Base-by-base conservation (phyloP, 2,888 invertebrate genomes). In the Caenorhabditis macrosperma region DNA sequence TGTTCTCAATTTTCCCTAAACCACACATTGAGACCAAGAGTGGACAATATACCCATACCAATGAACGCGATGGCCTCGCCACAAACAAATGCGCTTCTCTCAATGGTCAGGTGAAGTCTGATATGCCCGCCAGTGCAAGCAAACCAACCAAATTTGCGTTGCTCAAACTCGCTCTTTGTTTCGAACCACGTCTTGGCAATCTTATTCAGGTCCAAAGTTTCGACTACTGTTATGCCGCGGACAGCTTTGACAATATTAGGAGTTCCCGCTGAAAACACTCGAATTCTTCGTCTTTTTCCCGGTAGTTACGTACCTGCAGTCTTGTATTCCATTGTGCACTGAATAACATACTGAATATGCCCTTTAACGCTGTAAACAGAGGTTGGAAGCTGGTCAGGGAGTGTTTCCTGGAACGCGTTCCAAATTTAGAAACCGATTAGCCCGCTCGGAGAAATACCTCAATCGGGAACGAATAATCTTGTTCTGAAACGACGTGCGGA, bases 121-220 rank as follows among this genome's bases (percentile, higher is more conserved):
- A 87, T 83, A 48, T 82, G 81, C n/a, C 87, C 87, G 17, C 87
- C 87, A 20, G 87, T 87, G 64, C 87, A 87, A 5, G 87, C 84
- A 72, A 87, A 87, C 78, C 85, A 81, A 17, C 87, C 87, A 60
- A 87, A 87, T 55, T 87, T 87, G 9, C 82, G 76, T 38, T 83
- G 79, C 48, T 83, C 83, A 28, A 66, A 79, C 38, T 81, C 77
- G 26, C 57, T 66, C 22, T 78, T 74, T 26, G 80, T 75, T 38
- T 84, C 83, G 33, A 87, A 86, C 66, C 81, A 82, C 9, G 54
- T 59, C 20, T 64, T 66, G 6, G 86, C 82, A n/a, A 86, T 64
- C 10, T 66, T 71, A 46, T 86, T 85, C 15, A 87, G 67, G 54
- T 87, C 87, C 9, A 86, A 35, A 15, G 64, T 50, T 48, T 87